These are phyloP conservation scores for Leptestheria dahalacensis DNA, from an alignment of 1,140 invertebrate species.

Conservation along the genomic window DNA sequence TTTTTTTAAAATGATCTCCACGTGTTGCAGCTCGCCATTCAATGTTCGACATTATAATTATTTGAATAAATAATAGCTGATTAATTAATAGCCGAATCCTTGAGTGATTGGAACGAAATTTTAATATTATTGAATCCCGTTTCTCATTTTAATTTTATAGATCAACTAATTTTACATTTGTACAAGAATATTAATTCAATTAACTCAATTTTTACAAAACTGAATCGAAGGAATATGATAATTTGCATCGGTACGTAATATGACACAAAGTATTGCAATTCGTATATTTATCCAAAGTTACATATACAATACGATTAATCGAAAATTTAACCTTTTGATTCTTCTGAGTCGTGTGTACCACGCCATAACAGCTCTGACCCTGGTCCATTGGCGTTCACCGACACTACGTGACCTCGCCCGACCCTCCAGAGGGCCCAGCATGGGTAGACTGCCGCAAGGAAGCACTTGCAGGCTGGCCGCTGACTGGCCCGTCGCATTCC, in stretches of 20 bases:
- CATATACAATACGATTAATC: neutral
- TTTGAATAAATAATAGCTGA: too few species aligned
- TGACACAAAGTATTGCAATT: neutral
- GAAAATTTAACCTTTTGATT: slow-evolving; percentile 54
- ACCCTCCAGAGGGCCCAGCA: neutral
- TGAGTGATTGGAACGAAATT: too few species aligned
- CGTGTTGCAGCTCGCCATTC: too few species aligned
- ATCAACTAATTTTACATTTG: too few species aligned
- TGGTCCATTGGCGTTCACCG: slow-evolving; percentile 60
- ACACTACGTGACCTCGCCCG: slow-evolving; percentile 27
- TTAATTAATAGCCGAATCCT: too few species aligned
- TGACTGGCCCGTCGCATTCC: neutral
- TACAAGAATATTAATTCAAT: too few species aligned
- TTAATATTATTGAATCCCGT: too few species aligned
- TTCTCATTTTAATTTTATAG: too few species aligned
- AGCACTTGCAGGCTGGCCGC: neutral
- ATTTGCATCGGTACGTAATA: neutral
- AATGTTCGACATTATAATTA: too few species aligned
- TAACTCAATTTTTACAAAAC: too few species aligned
- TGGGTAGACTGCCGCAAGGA: neutral
- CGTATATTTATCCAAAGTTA: neutral
- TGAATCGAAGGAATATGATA: neutral
- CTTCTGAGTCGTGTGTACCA: slow-evolving; percentile 70
- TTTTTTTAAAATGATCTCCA: too few species aligned
- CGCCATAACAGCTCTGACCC: slow-evolving; percentile 60